Evolutionary conservation across 2,888 invertebrate genomes (phyloP).

Genomic region (Hermodice carunculata): DNA sequence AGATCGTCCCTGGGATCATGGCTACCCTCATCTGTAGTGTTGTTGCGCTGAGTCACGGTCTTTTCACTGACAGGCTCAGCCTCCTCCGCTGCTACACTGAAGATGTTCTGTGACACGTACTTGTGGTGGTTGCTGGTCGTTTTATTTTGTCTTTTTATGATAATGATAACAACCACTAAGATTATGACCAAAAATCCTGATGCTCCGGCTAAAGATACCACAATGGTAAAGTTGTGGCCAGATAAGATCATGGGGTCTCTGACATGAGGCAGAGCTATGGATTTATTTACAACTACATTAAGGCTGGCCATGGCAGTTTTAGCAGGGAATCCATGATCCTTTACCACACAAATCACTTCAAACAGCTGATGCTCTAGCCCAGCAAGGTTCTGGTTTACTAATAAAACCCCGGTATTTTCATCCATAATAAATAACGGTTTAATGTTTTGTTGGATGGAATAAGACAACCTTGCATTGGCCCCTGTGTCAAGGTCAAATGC

Average conservation of each 20-base stretch:
- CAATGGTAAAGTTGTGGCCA: conserved; percentile 21
- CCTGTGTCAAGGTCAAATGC: conserved; percentile 50
- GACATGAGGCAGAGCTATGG: conserved; percentile 19
- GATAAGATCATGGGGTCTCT: not conserved
- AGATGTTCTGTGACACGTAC: too few relatives aligned
- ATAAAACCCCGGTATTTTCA: conserved; percentile 4
- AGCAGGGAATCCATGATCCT: conserved; percentile 24
- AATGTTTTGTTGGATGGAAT: conserved; percentile 32
- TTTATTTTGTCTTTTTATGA: too few relatives aligned
- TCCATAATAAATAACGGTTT: conserved; percentile 26
- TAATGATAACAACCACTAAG: conserved; percentile 14
- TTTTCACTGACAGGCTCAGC: too few relatives aligned
- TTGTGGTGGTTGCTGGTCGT: too few relatives aligned
- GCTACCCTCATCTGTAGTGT: too few relatives aligned
- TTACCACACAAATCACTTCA: conserved; percentile 20
- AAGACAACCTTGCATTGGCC: conserved; percentile 46
- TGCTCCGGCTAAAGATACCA: conserved; percentile 18
- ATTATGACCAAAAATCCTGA: conserved; percentile 12
- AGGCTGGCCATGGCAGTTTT: conserved; percentile 15
- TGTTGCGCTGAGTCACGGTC: too few relatives aligned
- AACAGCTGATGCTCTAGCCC: conserved; percentile 15
- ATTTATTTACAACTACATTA: conserved; percentile 21
- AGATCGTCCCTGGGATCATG: too few relatives aligned
- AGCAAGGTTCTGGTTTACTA: conserved; percentile 21
- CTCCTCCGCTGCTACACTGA: too few relatives aligned